Conservation (phyloP, 2,113 vertebrate genomes). For the Paradisaea rubra region DNA sequence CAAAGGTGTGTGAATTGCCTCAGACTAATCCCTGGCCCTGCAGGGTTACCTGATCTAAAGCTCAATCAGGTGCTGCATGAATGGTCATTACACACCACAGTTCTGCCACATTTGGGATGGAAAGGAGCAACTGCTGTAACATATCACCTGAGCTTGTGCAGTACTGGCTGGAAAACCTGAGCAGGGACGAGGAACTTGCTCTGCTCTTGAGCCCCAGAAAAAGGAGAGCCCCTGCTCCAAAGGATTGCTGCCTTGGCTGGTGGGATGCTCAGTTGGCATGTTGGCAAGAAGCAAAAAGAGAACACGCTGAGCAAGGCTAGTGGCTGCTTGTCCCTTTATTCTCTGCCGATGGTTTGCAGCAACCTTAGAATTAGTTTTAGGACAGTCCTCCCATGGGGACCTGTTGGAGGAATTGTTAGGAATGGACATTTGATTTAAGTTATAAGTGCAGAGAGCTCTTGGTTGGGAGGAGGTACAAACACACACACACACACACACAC, state of each 20-base stretch:
- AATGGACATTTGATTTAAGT: neutral
- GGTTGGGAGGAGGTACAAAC: neutral
- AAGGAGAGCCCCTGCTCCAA: neutral
- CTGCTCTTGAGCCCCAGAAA: neutral
- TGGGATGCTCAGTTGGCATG: fast-evolving
- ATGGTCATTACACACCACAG: neutral
- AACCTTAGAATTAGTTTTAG: neutral
- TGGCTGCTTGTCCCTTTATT: neutral
- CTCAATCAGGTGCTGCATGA: neutral
- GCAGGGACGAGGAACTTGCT: fast-evolving
- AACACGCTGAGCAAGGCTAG: neutral
- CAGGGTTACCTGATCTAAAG: neutral
- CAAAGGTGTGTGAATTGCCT: neutral
- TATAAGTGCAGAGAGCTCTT: neutral
- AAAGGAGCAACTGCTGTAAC: neutral
- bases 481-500: neutral
- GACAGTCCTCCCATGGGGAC: neutral
- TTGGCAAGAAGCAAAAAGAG: neutral
- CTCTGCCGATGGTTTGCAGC: neutral
- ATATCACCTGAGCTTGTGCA: neutral
- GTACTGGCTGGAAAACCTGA: neutral
- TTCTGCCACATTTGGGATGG: neutral
- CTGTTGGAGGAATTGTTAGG: neutral
- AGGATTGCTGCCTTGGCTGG: neutral
- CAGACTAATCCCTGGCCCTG: neutral